Percentiles rank a stretch among this genome's conserved stretches.
Conservation (phyloP, 2,113 vertebrate genomes). For the Dermatemys mawii region DNA sequence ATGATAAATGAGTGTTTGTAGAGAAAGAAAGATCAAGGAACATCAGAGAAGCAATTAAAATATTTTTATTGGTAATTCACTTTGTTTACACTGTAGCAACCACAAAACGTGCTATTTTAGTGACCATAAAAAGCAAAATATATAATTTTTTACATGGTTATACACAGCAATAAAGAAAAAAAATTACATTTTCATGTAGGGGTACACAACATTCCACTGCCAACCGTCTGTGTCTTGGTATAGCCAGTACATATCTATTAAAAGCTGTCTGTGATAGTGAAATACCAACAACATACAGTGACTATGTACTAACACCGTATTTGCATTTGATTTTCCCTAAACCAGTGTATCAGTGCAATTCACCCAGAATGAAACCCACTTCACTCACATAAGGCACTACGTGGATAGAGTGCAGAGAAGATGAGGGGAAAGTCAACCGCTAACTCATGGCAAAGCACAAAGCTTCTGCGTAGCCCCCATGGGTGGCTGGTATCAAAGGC, state of each 20-base stretch:
- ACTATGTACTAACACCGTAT: not conserved
- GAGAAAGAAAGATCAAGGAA: constrained; percentile 28
- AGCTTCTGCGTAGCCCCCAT: not conserved
- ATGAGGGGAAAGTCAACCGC: not conserved
- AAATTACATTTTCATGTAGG: not conserved
- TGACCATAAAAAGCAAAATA: constrained; percentile 61
- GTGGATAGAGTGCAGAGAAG: not conserved
- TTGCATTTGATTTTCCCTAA: not conserved
- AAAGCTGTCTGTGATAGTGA: not conserved
- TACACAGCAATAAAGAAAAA: constrained; percentile 47
- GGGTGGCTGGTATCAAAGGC: too few species aligned
- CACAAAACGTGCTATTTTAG: constrained; percentile 47
- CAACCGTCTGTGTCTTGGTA: constrained; percentile 4
- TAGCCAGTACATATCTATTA: not conserved
- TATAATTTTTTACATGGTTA: constrained; percentile 66
- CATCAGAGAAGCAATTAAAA: constrained; percentile 31
- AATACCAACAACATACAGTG: constrained; percentile 4
- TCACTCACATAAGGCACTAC: not conserved
- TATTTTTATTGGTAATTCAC: constrained; percentile 76
- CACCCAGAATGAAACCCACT: not conserved
- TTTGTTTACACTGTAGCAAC: constrained; percentile 64
- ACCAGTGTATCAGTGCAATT: not conserved
- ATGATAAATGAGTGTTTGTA: not conserved
- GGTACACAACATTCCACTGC: constrained; percentile 30
- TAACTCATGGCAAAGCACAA: not conserved